Base-by-base conservation (phyloP, 1,140 invertebrate species). In the Galleria mellonella region DNA sequence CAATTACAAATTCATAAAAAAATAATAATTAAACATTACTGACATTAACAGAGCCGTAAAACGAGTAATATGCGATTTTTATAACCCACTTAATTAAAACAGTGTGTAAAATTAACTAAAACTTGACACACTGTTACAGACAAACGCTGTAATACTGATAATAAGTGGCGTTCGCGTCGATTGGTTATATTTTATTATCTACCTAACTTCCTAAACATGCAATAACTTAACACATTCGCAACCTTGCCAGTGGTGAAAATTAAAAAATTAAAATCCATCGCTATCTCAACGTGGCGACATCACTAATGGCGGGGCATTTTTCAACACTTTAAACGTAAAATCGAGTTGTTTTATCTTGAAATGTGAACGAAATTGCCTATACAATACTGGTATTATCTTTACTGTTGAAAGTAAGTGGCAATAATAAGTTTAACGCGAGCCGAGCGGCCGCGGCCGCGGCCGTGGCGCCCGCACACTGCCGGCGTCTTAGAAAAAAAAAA, bases 381-480 rank as follows among this genome's bases (percentile, higher is more conserved):
- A 67, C 65, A 72, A 72, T 67, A 64, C 59, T 36, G 55, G 60
- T 51, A 61, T 66, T 71, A 75, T 75, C 69, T 72, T 71, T 68
- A 75, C 51, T 53, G 57, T 58, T 37, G 32, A 43, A 51, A 60
- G 53, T 72, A 68, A 72, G 60, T 64, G 67, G 49, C 67, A 71
- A 75, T 75, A 75, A 75, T 69, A 71, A 71, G 62, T 72, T 72
- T 72, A 67, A 67, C 69, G 59, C 2, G 17, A 23, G 17, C 6
- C 17, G 17, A 2, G 17, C 17, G 17, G 6, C 17, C 17, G 17
- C 17, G n/a, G n/a, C 39, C 32, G 13, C 9, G 51, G 48, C 39
- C 53, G 31, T 45, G 50, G 44, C 47, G 57, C 57, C 56, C 68
- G 57, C 60, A 55, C 46, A 57, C 55, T 51, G 54, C 51, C 49